Conservation (phyloP, 2,113 vertebrate species). For the Daphoenositta chrysoptera region DNA sequence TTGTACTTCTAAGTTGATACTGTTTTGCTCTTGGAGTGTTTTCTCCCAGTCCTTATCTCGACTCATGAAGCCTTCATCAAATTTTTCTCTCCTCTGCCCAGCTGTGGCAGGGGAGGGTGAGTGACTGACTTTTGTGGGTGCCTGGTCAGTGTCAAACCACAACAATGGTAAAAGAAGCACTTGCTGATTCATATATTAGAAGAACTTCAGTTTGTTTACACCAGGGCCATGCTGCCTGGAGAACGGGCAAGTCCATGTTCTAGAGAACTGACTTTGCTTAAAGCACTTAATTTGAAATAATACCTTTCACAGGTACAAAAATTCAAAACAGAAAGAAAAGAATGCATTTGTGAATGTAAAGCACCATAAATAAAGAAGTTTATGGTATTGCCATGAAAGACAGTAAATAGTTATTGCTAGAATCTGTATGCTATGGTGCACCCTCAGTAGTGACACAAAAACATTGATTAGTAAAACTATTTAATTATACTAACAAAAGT, state of each 20-base stretch:
- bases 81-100: neutral
- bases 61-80: too few relatives aligned
- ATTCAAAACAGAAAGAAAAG: neutral
- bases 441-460: neutral
- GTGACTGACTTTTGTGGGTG: neutral
- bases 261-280: neutral
- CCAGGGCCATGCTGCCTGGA: rapidly evolving
- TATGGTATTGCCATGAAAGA: neutral
- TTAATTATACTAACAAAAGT: neutral
- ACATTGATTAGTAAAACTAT: neutral
- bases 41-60: too few relatives aligned
- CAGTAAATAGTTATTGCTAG: neutral
- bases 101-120: neutral
- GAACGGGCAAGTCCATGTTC: neutral
- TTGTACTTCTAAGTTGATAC: too few relatives aligned
- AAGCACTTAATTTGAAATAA: neutral
- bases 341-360: neutral
- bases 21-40: too few relatives aligned
- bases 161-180: neutral
- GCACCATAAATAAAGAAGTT: neutral
- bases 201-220: neutral
- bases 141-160: neutral
- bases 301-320: neutral
- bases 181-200: neutral
- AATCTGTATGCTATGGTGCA: neutral